These are phyloP conservation scores for Syrmaticus mikado DNA, from an alignment of 2,113 vertebrate genomes.

Conservation along the genomic window DNA sequence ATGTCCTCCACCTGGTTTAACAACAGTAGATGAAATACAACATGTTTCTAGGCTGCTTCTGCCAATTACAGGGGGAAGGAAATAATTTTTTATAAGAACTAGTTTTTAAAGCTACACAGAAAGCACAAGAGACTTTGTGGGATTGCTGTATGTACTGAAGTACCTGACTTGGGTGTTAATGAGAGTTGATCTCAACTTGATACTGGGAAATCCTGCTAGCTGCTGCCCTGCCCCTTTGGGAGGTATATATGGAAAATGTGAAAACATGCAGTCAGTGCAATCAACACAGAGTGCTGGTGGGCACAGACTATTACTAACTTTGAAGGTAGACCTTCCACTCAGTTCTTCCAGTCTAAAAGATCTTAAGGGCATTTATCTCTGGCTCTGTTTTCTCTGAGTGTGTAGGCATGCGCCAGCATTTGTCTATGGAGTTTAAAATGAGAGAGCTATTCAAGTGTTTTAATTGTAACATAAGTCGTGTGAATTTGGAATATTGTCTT, in stretches of 20 bases:
- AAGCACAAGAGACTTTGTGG: neutral
- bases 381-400: neutral
- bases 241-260: neutral
- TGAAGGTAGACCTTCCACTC: neutral
- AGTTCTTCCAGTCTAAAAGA: neutral
- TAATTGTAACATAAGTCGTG: neutral
- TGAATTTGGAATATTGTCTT: conserved; percentile 42
- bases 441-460: conserved; percentile 15
- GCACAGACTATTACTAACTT: rapidly evolving
- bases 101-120: neutral
- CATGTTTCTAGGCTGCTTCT: rapidly evolving
- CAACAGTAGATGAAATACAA: rapidly evolving
- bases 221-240: neutral
- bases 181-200: neutral
- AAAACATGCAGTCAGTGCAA: neutral
- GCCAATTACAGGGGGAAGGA: neutral
- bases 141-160: neutral
- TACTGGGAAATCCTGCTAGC: neutral
- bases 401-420: neutral
- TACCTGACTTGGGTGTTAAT: neutral
- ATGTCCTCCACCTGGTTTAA: neutral
- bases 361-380: neutral
- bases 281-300: neutral
- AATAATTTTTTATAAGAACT: neutral
- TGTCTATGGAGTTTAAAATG: conserved; percentile 12